Conservation (phyloP, 1,140 invertebrate species). For the Neuroterus valhalla region DNA sequence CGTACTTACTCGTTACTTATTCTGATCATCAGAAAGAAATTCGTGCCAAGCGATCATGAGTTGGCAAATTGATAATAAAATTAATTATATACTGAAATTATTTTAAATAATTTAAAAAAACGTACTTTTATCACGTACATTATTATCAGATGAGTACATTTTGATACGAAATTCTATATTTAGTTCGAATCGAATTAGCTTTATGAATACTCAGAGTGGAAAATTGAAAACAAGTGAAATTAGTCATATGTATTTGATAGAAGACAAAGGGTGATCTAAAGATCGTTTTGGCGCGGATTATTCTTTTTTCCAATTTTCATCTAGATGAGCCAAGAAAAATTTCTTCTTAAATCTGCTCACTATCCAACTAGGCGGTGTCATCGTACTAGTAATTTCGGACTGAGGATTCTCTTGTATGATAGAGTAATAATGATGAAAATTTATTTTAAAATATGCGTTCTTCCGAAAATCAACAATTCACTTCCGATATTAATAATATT, state of each 20-base stretch:
- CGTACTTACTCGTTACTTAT: slow-evolving; percentile 37
- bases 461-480: too few species aligned
- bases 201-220: slow-evolving; percentile 1
- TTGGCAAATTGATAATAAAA: not conserved
- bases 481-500: too few species aligned
- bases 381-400: not conserved
- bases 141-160: not conserved
- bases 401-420: not conserved
- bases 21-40: slow-evolving; percentile 7
- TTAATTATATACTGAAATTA: not conserved
- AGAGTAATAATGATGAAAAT: not conserved
- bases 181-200: not conserved
- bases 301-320: slow-evolving; percentile 6
- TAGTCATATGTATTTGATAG: not conserved
- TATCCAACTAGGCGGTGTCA: slow-evolving; percentile 17
- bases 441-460: not conserved
- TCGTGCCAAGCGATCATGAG: slow-evolving; percentile 12
- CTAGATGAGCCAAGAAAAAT: not conserved
- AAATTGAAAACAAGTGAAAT: not conserved
- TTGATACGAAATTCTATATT: not conserved
- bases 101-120: too few species aligned
- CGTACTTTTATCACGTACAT: not conserved
- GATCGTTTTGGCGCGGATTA: slow-evolving; percentile 29
- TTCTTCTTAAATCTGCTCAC: slow-evolving; percentile 20
- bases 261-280: not conserved